A percentile compares a stretch with the other conserved stretches of the same genome.
phyloP scores from a whole-genome alignment of 2,797 vertebrate species.

The Crocodylus rhombifer region DNA sequence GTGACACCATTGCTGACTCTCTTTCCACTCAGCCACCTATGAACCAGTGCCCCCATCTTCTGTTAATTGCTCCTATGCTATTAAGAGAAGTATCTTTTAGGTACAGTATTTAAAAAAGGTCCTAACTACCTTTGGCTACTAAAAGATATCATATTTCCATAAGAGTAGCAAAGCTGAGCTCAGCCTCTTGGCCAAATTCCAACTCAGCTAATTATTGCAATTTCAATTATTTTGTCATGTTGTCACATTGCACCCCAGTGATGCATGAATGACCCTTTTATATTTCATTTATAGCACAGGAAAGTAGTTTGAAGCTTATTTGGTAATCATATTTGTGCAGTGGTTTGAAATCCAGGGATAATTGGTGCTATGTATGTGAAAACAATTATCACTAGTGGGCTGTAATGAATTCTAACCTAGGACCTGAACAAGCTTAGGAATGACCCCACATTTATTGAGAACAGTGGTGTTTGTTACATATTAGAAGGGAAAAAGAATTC shows the following conservation, averaged over 20 bases:
- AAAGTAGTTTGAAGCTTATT: not conserved
- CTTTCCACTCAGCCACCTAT: not conserved
- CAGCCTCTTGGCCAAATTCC: not conserved
- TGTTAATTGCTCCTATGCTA: not conserved
- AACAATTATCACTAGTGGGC: not conserved
- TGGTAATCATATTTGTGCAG: not conserved
- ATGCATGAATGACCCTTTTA: not conserved
- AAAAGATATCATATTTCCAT: not conserved
- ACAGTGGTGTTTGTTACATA: not conserved
- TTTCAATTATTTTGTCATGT: not conserved
- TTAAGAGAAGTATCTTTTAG: not conserved
- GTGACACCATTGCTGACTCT: not conserved
- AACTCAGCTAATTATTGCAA: not conserved
- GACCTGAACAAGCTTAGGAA: not conserved
- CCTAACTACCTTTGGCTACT: not conserved
- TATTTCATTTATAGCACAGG: not conserved
- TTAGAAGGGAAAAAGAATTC: not conserved
- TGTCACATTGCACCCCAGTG: too few relatives aligned
- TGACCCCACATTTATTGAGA: not conserved
- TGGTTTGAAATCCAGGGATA: not conserved
- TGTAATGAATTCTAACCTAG: not conserved
- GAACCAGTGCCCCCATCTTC: not conserved
- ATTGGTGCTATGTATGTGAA: not conserved
- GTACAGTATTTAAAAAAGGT: not conserved
- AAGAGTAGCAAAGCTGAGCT: not conserved